phyloP scores from a whole-genome alignment of 2,888 invertebrate species.

The Nasonovia ribisnigri region DNA sequence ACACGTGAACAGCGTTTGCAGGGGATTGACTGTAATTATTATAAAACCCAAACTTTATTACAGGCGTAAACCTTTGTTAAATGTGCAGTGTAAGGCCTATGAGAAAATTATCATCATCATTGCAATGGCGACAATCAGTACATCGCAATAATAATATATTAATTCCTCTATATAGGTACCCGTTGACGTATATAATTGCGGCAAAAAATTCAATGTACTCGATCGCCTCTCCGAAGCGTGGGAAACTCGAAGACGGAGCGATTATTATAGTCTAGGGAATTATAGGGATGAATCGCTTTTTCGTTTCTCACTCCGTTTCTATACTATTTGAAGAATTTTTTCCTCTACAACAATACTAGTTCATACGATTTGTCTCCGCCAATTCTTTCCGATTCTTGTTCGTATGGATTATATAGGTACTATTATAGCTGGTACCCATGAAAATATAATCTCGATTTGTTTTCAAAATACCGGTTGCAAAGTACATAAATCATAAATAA shows the following conservation, averaged over 20 bases:
- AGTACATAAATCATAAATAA: background rate
- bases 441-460: background rate
- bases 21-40: no score
- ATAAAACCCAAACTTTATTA: background rate
- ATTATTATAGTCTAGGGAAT: background rate
- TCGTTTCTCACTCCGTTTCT: background rate
- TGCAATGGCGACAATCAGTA: no score
- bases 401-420: background rate
- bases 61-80: background rate
- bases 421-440: background rate
- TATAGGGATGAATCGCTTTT: background rate
- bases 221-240: background rate
- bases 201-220: background rate
- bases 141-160: background rate
- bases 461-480: background rate
- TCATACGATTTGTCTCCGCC: background rate
- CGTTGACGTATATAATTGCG: background rate
- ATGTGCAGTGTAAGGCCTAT: background rate
- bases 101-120: background rate
- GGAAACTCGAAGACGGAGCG: background rate
- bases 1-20: background rate
- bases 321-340: slow-evolving; percentile 8
- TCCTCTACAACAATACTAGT: background rate
- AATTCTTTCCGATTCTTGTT: background rate
- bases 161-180: background rate